Evolutionary conservation across 2,888 invertebrate species (phyloP).

Genomic region (Lepidochitona cinerea): DNA sequence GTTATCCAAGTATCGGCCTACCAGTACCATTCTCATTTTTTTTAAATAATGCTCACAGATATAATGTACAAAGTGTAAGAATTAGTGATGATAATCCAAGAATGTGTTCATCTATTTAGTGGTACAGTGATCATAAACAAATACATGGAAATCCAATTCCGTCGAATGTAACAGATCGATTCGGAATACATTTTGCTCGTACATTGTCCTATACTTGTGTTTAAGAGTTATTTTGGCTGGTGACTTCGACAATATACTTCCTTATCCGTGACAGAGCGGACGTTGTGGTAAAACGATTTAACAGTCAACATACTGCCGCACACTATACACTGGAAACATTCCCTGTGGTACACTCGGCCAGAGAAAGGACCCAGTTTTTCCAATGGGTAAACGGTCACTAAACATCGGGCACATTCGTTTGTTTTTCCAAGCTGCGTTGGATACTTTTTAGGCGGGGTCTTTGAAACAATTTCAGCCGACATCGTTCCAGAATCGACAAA

Average conservation of each 20-base stretch:
- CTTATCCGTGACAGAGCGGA: constrained; percentile 46
- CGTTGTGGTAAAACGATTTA: constrained; percentile 55
- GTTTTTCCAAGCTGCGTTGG: background rate
- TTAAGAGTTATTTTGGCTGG: constrained; percentile 35
- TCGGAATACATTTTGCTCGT: no score
- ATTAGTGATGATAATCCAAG: no score
- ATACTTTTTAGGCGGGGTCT: background rate
- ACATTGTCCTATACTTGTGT: no score
- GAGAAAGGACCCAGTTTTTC: constrained; percentile 90
- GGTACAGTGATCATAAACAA: no score
- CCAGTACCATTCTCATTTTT: no score
- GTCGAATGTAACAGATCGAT: no score
- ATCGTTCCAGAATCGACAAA: no score
- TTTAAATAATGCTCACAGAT: no score
- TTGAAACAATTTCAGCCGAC: background rate
- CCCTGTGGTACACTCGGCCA: constrained; percentile 91
- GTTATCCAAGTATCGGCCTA: no score
- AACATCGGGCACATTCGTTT: constrained; percentile 82
- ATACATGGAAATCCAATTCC: no score
- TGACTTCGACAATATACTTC: constrained; percentile 59
- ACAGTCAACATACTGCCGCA: constrained; percentile 77
- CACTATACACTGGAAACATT: constrained; percentile 94
- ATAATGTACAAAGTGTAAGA: no score
- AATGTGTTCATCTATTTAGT: no score
- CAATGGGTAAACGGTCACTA: constrained; percentile 94